Evolutionary conservation across 2,113 vertebrate genomes (phyloP).

Genomic region (Microtus pennsylvanicus): DNA sequence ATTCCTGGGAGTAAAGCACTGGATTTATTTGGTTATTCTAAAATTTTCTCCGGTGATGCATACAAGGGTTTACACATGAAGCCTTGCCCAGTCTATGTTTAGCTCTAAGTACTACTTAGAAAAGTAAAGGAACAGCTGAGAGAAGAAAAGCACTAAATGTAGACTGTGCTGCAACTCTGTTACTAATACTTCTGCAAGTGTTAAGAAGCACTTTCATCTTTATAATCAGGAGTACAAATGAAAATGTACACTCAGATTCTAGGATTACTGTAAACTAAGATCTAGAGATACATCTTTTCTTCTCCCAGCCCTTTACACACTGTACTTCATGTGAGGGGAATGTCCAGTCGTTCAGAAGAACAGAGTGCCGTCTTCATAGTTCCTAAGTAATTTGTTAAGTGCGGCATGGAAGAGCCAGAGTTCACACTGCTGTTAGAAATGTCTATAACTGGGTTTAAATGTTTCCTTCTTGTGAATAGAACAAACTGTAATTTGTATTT

Average conservation of each 20-base stretch:
- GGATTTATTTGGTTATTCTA: not conserved
- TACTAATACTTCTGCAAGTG: slow-evolving; percentile 38
- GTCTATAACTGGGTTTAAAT: slow-evolving; percentile 53
- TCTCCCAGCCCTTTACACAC: not conserved
- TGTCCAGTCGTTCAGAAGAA: slow-evolving; percentile 47
- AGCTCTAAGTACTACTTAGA: not conserved
- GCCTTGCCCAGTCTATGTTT: not conserved
- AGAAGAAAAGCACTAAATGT: slow-evolving; percentile 48
- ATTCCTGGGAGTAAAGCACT: not conserved
- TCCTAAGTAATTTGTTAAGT: slow-evolving; percentile 30
- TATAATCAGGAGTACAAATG: slow-evolving; percentile 12
- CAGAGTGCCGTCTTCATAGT: not conserved
- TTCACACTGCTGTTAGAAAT: not conserved
- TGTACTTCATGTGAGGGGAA: not conserved
- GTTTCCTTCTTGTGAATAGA: slow-evolving; percentile 32
- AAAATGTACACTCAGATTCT: not conserved
- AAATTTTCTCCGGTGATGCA: not conserved
- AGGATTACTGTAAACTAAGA: not conserved
- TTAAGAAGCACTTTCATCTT: not conserved
- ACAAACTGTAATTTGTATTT: slow-evolving; percentile 40
- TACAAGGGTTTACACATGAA: not conserved
- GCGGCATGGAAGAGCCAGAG: slow-evolving; percentile 10
- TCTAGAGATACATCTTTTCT: slow-evolving; percentile 21
- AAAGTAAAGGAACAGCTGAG: slow-evolving; percentile 52
- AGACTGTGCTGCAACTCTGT: slow-evolving; percentile 31